phyloP scores from a whole-genome alignment of 2,888 invertebrate species.

The Nemapogon koenigi region DNA sequence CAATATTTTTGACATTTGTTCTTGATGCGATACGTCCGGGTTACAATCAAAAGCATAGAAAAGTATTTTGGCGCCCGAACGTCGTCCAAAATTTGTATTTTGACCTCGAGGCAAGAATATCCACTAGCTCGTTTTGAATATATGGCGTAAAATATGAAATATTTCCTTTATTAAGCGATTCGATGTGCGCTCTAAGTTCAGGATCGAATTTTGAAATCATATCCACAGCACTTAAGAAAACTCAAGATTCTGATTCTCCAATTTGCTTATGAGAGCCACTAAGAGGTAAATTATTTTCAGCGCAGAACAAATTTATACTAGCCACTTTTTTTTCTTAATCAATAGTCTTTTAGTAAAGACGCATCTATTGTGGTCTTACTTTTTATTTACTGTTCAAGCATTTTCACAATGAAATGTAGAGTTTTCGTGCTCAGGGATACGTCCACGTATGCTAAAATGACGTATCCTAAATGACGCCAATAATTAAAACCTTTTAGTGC shows the following conservation, averaged over 20 bases:
- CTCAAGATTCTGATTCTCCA: conserved; percentile 9
- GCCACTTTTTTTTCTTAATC: conserved; percentile 12
- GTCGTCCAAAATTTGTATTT: conserved; percentile 8
- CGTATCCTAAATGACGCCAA: conserved; percentile 13
- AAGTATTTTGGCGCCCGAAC: conserved; percentile 12
- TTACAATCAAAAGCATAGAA: conserved; percentile 12
- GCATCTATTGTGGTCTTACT: conserved; percentile 13
- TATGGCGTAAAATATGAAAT: conserved; percentile 13
- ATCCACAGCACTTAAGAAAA: conserved; percentile 8
- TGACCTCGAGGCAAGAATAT: conserved; percentile 11
- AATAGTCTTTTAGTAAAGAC: conserved; percentile 10
- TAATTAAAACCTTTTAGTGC: conserved; percentile 14
- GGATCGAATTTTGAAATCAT: conserved; percentile 13
- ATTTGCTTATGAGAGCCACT: conserved; percentile 10
- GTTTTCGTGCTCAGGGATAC: conserved; percentile 13
- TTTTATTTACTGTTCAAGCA: conserved; percentile 12
- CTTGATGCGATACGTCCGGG: conserved; percentile 11
- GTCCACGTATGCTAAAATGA: no score
- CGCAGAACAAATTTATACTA: conserved; percentile 8
- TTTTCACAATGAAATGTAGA: conserved; percentile 12
- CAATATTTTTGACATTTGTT: conserved; percentile 12
- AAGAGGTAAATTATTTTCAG: conserved; percentile 9
- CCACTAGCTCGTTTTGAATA: conserved; percentile 13
- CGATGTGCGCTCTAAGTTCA: conserved; percentile 13
- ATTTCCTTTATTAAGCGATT: conserved; percentile 11